A percentile compares a stretch with the other conserved stretches of the same genome.
phyloP scores from a whole-genome alignment of 2,797 vertebrate genomes.

The Pagetopsis macropterus region DNA sequence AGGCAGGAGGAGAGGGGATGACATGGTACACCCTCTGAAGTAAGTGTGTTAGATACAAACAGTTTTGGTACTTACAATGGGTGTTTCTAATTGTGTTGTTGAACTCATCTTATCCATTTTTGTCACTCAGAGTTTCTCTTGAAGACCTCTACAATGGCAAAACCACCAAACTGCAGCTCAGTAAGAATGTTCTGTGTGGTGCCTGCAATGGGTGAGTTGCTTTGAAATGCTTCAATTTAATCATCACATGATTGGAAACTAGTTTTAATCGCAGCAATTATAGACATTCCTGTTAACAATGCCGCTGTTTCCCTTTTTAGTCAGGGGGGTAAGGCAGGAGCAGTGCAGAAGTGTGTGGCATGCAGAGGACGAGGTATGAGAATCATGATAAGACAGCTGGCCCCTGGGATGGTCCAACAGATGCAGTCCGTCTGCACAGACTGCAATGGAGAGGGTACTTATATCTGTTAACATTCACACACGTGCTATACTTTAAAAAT shows the following conservation, averaged over 20 bases:
- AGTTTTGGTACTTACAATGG: not conserved
- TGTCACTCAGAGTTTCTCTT: constrained; percentile 90
- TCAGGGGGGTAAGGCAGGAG: constrained; percentile 96
- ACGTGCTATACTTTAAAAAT: constrained; percentile 1
- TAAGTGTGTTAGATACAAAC: constrained; percentile 72
- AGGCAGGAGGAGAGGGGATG: constrained; percentile 96
- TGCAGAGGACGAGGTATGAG: constrained; percentile 96
- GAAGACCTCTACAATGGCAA: constrained; percentile 99
- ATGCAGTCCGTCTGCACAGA: constrained; percentile 99
- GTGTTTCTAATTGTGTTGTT: not conserved
- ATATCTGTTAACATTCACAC: constrained; percentile 20
- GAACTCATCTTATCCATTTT: constrained; percentile 6
- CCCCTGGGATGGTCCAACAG: constrained; percentile 98
- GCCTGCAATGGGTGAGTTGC: constrained; percentile 94
- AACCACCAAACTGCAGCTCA: constrained; percentile 98
- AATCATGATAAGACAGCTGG: constrained; percentile 98
- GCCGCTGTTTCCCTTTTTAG: constrained; percentile 73
- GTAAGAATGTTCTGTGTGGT: constrained; percentile 98
- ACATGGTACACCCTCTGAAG: constrained; percentile 99
- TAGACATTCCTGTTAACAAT: not conserved
- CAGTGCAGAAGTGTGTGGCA: constrained; percentile 95
- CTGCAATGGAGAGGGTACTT: constrained; percentile 96
- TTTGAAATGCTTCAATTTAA: constrained; percentile 15
- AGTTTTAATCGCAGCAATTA: constrained; percentile 4
- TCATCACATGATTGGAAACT: too few relatives aligned